These are phyloP conservation scores for Liparis tanakae DNA, from an alignment of 2,797 vertebrate species.

Conservation along the genomic window DNA sequence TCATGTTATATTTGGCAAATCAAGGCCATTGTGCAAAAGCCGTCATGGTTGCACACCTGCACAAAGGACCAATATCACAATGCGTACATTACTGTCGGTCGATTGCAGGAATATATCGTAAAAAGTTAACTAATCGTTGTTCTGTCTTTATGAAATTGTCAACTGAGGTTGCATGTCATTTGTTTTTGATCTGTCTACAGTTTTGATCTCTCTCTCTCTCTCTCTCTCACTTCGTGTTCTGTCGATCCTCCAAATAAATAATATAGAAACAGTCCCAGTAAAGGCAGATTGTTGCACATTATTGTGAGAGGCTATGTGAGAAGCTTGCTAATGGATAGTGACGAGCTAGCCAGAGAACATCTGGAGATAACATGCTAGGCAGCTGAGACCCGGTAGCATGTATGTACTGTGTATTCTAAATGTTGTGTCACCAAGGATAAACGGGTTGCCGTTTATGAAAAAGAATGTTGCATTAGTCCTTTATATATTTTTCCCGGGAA, in stretches of 20 bases:
- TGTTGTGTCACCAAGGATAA: background rate
- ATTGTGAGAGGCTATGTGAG: background rate
- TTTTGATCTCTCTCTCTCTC: background rate
- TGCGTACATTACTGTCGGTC: background rate
- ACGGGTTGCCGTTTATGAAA: background rate
- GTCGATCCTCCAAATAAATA: background rate
- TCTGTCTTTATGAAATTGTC: background rate
- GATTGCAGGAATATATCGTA: background rate
- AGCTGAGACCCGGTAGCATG: background rate
- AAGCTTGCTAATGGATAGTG: background rate
- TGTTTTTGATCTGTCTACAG: constrained; percentile 9
- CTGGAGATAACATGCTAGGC: background rate
- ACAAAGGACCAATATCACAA: background rate
- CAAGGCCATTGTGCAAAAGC: constrained; percentile 9
- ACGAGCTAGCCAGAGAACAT: background rate
- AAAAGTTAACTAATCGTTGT: background rate
- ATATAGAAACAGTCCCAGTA: background rate
- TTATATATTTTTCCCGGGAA: background rate
- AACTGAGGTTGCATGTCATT: background rate
- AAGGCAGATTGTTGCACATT: background rate
- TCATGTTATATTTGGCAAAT: constrained; percentile 33
- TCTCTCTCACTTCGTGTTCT: background rate
- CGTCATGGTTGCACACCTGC: constrained; percentile 20
- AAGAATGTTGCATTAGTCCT: background rate
- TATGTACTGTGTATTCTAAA: background rate